phyloP scores from a whole-genome alignment of 2,797 vertebrate species.

The Anas bernieri region DNA sequence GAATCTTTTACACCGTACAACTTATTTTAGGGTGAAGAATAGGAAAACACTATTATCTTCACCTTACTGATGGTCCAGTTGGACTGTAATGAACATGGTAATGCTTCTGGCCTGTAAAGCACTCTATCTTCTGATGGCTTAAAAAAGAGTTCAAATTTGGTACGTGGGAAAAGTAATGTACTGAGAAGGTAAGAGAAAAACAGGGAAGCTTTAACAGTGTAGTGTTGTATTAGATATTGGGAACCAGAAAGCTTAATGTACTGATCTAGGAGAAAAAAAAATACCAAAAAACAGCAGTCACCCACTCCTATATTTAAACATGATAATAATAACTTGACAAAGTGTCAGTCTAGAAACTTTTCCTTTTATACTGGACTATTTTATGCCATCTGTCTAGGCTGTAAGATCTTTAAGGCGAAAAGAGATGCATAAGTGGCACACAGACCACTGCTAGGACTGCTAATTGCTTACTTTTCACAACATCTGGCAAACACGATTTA shows the following conservation, averaged over 20 bases:
- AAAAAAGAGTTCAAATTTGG: background rate
- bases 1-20: background rate
- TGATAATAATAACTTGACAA: background rate
- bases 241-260: background rate
- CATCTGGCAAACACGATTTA: slow-evolving; percentile 34
- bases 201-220: background rate
- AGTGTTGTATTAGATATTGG: background rate
- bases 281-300: background rate
- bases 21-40: background rate
- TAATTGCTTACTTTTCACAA: slow-evolving; percentile 40
- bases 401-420: slow-evolving; percentile 29
- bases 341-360: background rate
- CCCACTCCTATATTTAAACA: background rate
- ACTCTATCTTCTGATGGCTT: background rate
- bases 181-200: background rate
- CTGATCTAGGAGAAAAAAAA: background rate
- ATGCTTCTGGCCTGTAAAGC: background rate
- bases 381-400: slow-evolving; percentile 32
- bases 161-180: background rate
- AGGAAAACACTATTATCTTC: background rate
- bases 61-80: background rate
- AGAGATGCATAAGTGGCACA: background rate
- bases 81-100: background rate
- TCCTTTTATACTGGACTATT: background rate
- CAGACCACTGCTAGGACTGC: background rate